Base-by-base conservation (phyloP, 1,140 invertebrate genomes). In the Drosophila fuyamai region DNA sequence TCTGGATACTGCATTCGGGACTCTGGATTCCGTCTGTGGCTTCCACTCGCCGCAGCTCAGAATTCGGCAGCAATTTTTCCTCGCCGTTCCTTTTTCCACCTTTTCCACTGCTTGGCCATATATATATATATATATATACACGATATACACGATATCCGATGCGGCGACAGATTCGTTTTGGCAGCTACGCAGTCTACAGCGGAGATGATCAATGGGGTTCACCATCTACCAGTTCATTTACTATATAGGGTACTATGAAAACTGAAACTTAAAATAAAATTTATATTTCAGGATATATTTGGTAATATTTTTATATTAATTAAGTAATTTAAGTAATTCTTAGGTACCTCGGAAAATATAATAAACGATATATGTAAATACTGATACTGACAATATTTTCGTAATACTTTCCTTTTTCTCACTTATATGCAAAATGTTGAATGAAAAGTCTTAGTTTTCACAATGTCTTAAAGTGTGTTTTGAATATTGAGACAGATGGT, bases 91-190 rank as follows among this genome's bases (percentile, higher is more conserved):
- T 23, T 18, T 18, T 44, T 32, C 8, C 55, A 32, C n/a, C 48
- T 50, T 50, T 51, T 53, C 50, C 50, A 53, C 27, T 41, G 40
- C 27, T 29, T 16, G 29, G 60, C 54, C 62, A 58, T 57, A 56
- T 63, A 58, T 43, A 63, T 14, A 40, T 23, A 23, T 57, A 43
- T 43, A 56, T 63, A 58, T 43, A 60, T 14, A 40, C 71, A 40
- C 71, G 75, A 78, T 70, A 53, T 55, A 70, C 76, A 73, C 55
- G 63, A 60, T 66, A 58, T 55, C 43, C 72, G 59, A 83, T 77
- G 67, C 81, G 73, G 86, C 85, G 86, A 90, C 85, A 90, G 85
- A 82, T 90, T 90, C 84, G 78, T 90, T 84, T 78, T 88, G 84
- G 51, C 46, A 56, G 72, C 74, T 78, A 88, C 84, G 80, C 81